These are phyloP conservation scores for Ginglymostoma cirratum DNA, from an alignment of 2,113 vertebrate genomes.

Conservation along the genomic window DNA sequence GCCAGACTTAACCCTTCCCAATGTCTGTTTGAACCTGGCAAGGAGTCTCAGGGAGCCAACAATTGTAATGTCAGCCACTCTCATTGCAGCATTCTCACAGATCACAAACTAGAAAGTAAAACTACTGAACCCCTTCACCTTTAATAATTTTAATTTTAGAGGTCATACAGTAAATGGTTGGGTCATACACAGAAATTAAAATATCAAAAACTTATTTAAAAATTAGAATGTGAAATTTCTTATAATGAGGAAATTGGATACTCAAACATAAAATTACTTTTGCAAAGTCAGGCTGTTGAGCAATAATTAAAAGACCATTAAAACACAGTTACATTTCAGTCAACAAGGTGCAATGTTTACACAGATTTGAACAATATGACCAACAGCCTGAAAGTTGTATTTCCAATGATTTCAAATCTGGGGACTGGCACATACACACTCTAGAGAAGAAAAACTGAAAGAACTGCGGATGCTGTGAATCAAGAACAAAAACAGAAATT, in stretches of 20 bases:
- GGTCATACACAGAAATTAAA: background rate
- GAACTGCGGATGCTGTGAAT: no score
- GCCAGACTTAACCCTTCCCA: background rate
- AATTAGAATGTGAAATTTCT: background rate
- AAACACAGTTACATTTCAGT: background rate
- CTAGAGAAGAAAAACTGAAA: no score
- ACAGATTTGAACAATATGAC: background rate
- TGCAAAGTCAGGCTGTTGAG: background rate
- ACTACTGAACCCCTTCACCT: background rate
- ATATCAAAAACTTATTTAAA: background rate
- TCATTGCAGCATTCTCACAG: background rate
- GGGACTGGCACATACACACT: background rate
- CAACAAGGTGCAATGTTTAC: background rate
- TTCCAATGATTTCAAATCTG: background rate
- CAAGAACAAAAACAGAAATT: no score
- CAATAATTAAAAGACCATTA: background rate
- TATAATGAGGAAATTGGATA: background rate
- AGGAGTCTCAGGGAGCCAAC: no score
- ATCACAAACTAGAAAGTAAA: background rate
- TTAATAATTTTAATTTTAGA: background rate
- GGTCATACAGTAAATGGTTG: background rate
- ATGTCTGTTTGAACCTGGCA: background rate
- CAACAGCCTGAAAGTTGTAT: background rate
- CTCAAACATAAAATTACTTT: background rate
- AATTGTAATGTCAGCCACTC: background rate